Evolutionary conservation across 2,113 vertebrate genomes (phyloP), one percentile per base, ranked within the genome.

Genomic region (Vulpes vulpes): DNA sequence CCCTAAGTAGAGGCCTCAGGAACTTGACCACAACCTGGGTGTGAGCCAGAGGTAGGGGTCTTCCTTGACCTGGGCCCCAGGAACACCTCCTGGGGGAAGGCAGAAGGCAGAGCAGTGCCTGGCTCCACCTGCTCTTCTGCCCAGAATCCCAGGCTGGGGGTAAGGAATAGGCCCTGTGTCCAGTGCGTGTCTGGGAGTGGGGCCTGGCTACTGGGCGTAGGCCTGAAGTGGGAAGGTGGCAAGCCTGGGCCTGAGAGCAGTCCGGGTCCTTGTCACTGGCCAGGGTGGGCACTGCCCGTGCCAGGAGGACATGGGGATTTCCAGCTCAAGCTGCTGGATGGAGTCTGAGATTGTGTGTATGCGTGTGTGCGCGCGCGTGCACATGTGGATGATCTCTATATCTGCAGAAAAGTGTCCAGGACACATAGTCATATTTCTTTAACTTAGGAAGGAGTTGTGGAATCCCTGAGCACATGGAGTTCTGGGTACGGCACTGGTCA

Each of bases 341-440:
- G 35, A 30, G 3, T 57, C 17, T 43, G 71, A 67, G 79, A 23
- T 43, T 43, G 43, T 43, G 43, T 43, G 43, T 43, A 43, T 7
- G 38, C 38, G 1, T 55, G 35, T 11, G 32, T 20, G 15, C 0
- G 25, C 2, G 15, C 8, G 14, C 8, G 30, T 16, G 30, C 8
- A 15, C 7, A 30, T 3, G 14, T 15, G 65, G 7, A 22, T 5
- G 23, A 43, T 11, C 5, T 27, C 73, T 49, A 9, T 5, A 0
- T 22, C 55, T 16, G 17, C 2, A 19, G 22, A 19, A 53, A 17
- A 17, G 53, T 11, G 38, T 53, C 79, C 59, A n/a, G 59, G 60
- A 25, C 43, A 0, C 22, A 8, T 12, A 2, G 11, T 30, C 23
- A 0, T 30, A n/a, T 2, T 3, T 27, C 23, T 55, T 55, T 35